Conservation (phyloP, 2,113 vertebrate genomes). For the Leuciscus idus region DNA sequence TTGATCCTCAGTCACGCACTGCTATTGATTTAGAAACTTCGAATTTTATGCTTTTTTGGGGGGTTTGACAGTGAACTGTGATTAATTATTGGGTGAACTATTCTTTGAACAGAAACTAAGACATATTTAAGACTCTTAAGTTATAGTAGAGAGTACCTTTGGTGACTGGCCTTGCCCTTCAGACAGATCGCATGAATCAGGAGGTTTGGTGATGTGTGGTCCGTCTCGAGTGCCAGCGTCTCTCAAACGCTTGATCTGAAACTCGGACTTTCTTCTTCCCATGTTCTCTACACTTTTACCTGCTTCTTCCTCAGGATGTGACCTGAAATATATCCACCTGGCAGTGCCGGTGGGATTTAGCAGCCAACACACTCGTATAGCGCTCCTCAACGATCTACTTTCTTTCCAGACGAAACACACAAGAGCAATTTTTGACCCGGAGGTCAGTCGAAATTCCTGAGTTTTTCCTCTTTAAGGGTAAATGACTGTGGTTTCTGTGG, state of each 20-base stretch:
- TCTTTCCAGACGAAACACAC: conserved; percentile 37
- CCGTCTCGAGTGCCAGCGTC: conserved; percentile 26
- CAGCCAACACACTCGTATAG: conserved; percentile 36
- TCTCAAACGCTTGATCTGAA: conserved; percentile 41
- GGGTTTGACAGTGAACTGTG: not conserved
- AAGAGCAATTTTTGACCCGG: conserved; percentile 1
- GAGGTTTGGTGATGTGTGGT: conserved; percentile 53
- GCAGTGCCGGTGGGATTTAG: conserved; percentile 35
- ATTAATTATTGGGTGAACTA: not conserved
- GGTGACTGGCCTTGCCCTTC: not conserved
- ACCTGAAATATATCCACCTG: conserved; percentile 27
- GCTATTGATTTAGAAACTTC: too few relatives aligned
- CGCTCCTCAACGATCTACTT: conserved; percentile 25
- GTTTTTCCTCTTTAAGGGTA: conserved; percentile 54
- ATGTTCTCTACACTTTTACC: not conserved
- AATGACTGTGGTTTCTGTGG: conserved; percentile 53
- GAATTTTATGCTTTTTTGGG: not conserved
- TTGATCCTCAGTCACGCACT: too few relatives aligned
- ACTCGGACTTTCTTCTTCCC: conserved; percentile 26
- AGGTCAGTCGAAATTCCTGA: conserved; percentile 56
- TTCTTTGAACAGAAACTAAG: not conserved
- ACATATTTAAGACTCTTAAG: not conserved
- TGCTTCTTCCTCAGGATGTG: conserved; percentile 23
- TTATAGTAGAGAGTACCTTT: not conserved
- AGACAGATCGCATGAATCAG: conserved; percentile 14